A percentile compares a stretch with the other conserved stretches of the same genome.
Evolutionary conservation across 2,888 invertebrate species (phyloP).

Genomic region (Nephrocerus scutellatus): DNA sequence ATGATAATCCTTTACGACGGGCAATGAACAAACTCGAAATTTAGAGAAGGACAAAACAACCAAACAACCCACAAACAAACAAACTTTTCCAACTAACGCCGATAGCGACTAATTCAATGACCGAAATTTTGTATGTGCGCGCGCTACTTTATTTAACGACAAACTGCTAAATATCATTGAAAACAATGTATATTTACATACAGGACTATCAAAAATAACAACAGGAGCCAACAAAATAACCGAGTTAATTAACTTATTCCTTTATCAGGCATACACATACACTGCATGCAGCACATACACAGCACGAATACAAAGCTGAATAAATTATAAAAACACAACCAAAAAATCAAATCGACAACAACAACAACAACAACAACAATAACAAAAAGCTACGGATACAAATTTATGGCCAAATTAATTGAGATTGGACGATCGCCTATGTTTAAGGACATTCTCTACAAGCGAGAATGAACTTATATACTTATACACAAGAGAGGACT

Average conservation of each 20-base stretch:
- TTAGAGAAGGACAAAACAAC: too few relatives aligned
- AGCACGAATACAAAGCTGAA: not conserved
- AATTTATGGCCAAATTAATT: slow-evolving; percentile 41
- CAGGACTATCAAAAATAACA: slow-evolving; percentile 2
- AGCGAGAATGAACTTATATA: not conserved
- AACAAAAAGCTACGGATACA: slow-evolving; percentile 25
- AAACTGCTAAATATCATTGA: slow-evolving; percentile 10
- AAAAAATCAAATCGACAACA: slow-evolving; percentile 14
- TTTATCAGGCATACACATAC: slow-evolving; percentile 4
- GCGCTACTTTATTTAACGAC: too few relatives aligned
- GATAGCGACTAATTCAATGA: too few relatives aligned
- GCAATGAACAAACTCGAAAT: too few relatives aligned
- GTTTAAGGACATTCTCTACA: too few relatives aligned
- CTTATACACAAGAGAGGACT: slow-evolving; percentile 3
- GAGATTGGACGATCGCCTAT: slow-evolving; percentile 34
- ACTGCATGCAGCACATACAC: not conserved
- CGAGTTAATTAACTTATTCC: slow-evolving; percentile 18
- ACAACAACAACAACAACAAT: not conserved
- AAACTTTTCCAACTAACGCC: too few relatives aligned
- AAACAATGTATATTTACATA: slow-evolving; percentile 1
- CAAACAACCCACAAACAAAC: too few relatives aligned
- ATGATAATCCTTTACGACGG: too few relatives aligned
- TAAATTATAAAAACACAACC: slow-evolving; percentile 5
- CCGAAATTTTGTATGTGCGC: too few relatives aligned
- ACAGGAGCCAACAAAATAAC: slow-evolving; percentile 16